A percentile compares a stretch with the other conserved stretches of the same genome.
phyloP scores from a whole-genome alignment of 2,888 invertebrate genomes.

The Leptopilina syphax region DNA sequence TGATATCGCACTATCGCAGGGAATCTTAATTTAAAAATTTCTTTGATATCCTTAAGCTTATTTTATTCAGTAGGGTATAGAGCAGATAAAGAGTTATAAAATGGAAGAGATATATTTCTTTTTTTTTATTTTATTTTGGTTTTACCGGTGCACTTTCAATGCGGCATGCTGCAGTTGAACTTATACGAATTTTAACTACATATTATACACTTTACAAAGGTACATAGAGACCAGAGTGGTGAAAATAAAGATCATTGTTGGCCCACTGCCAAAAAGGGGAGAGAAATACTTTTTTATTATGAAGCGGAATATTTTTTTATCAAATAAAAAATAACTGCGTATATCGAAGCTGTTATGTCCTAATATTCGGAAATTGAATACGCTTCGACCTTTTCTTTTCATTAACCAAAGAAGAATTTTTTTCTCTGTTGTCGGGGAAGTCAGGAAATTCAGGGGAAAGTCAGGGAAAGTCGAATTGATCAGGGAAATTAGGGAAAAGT shows the following conservation, averaged over 20 bases:
- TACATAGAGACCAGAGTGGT: neutral
- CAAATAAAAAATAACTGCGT: too few relatives aligned
- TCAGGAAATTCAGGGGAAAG: too few relatives aligned
- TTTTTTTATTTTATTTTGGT: neutral
- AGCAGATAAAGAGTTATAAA: neutral
- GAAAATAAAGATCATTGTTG: conserved; percentile 6
- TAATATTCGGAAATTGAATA: too few relatives aligned
- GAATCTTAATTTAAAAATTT: neutral
- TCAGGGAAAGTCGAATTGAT: too few relatives aligned
- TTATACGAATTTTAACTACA: neutral
- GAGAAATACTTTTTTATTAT: neutral
- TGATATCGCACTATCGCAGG: neutral
- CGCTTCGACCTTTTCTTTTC: too few relatives aligned
- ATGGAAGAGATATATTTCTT: neutral
- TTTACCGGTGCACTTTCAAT: neutral
- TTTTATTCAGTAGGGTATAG: neutral
- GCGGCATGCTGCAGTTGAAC: neutral
- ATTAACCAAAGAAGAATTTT: too few relatives aligned
- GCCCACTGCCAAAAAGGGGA: neutral
- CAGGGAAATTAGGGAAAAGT: too few relatives aligned
- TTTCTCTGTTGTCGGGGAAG: too few relatives aligned
- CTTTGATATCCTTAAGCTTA: neutral
- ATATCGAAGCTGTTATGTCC: too few relatives aligned
- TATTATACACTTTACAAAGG: neutral
- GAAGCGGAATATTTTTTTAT: too few relatives aligned